Evolutionary conservation across 1,140 invertebrate species (phyloP).

Genomic region (Dolichoris vasculosae): DNA sequence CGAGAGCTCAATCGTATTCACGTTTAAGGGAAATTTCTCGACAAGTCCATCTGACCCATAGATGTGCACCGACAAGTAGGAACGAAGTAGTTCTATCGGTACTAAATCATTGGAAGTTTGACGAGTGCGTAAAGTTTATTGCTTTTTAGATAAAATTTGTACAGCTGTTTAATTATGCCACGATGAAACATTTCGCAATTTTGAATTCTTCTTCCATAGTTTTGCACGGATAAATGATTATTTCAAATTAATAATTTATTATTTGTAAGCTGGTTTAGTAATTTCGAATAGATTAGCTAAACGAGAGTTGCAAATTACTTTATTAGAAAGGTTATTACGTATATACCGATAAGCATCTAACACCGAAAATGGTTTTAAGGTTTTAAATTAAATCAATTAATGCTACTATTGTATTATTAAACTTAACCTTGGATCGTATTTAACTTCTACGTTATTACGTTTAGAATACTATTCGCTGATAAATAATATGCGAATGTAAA

Average conservation of each 20-base stretch:
- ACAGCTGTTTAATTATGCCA: background rate
- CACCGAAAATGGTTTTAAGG: background rate
- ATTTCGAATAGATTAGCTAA: no score
- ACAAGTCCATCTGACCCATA: background rate
- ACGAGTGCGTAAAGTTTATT: background rate
- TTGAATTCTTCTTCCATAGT: background rate
- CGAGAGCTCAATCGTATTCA: conserved; percentile 11
- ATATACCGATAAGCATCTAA: background rate
- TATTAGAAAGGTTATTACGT: background rate
- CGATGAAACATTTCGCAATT: background rate
- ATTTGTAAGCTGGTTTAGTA: no score
- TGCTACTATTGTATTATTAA: no score
- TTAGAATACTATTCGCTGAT: no score
- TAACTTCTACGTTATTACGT: no score
- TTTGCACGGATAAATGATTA: background rate
- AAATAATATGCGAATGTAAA: no score
- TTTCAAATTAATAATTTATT: background rate
- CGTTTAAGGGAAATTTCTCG: conserved; percentile 35
- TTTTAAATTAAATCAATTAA: no score
- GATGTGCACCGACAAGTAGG: background rate
- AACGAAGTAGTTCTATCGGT: background rate
- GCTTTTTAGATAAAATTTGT: background rate
- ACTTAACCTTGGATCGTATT: no score
- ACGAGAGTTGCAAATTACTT: no score
- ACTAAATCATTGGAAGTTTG: background rate